Percentiles rank a stretch among this genome's conserved stretches.
phyloP scores from a whole-genome alignment of 2,888 invertebrate species.

The Nezara viridula region DNA sequence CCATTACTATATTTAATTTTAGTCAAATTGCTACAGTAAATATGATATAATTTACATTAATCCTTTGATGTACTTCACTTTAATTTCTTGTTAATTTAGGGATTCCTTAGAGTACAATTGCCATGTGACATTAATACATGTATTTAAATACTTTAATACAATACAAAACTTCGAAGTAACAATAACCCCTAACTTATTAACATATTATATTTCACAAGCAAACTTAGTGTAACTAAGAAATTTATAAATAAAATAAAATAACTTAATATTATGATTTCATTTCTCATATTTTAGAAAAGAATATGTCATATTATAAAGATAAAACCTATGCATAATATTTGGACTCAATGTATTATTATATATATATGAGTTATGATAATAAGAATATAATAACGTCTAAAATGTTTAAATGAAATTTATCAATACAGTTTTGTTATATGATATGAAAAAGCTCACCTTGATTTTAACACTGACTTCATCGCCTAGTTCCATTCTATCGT shows the following conservation, averaged over 20 bases:
- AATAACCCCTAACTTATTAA: neutral
- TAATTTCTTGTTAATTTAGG: neutral
- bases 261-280: neutral
- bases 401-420: too few species aligned
- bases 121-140: neutral
- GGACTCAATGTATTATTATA: too few species aligned
- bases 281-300: neutral
- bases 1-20: slow-evolving; percentile 41
- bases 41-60: neutral
- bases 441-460: slow-evolving; percentile 17
- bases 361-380: too few species aligned
- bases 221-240: neutral
- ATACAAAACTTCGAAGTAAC: neutral
- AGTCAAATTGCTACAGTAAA: neutral
- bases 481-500: slow-evolving; percentile 40
- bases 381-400: too few species aligned
- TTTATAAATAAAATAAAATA: neutral
- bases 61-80: too few species aligned
- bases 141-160: neutral
- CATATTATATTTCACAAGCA: neutral
- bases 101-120: neutral
- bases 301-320: neutral
- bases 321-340: neutral
- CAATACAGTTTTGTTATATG: neutral
- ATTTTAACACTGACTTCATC: slow-evolving; percentile 55